Conservation (phyloP, 1,140 invertebrate genomes). For the Metopolophium dirhodum region DNA sequence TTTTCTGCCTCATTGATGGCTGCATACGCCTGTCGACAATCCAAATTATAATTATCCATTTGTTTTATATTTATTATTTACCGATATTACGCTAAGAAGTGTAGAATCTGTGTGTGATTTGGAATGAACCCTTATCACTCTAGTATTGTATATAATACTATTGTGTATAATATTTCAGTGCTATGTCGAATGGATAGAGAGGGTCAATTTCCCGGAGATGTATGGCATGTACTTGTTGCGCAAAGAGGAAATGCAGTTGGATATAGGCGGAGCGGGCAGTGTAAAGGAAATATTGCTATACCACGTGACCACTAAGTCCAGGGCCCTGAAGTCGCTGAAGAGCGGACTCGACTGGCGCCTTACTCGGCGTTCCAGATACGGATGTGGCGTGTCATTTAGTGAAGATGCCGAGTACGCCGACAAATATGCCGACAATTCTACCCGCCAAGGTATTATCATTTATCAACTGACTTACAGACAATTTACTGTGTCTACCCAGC, state of each 20-base stretch:
- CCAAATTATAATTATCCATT: no score
- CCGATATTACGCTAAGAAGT: no score
- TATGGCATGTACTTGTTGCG: slow-evolving; percentile 45
- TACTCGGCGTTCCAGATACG: neutral
- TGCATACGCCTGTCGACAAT: no score
- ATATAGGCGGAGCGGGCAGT: rapidly evolving
- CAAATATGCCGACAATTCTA: neutral
- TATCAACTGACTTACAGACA: neutral
- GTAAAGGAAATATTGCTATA: neutral
- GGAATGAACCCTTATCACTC: neutral
- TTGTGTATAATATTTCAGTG: neutral
- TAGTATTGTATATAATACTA: neutral
- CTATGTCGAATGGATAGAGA: neutral
- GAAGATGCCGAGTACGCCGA: slow-evolving; percentile 29
- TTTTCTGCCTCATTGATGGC: no score
- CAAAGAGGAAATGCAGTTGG: neutral
- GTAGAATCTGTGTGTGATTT: no score
- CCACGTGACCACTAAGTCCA: neutral
- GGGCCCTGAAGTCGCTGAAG: neutral
- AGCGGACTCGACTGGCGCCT: slow-evolving; percentile 44
- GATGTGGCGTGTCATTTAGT: slow-evolving; percentile 45
- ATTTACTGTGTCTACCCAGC: neutral
- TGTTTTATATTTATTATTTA: no score
- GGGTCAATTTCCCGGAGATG: neutral
- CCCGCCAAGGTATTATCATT: neutral